Evolutionary conservation across 2,113 vertebrate species (phyloP).

Genomic region (Chionis minor): DNA sequence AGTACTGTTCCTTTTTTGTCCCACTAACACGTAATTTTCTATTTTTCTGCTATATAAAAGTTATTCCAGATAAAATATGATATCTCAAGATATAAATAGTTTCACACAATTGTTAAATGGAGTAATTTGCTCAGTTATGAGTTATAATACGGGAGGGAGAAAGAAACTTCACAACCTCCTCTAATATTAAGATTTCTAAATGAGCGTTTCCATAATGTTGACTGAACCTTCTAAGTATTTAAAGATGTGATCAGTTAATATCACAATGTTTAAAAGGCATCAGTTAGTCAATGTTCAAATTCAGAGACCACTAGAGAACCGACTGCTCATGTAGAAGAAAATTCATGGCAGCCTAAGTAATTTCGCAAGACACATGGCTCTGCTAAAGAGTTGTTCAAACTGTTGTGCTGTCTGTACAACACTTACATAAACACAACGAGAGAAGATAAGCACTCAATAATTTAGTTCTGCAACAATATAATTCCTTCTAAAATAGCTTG

Average conservation of each 20-base stretch:
- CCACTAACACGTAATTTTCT: neutral
- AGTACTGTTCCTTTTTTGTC: neutral
- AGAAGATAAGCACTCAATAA: conserved; percentile 22
- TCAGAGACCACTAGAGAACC: neutral
- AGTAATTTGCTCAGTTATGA: neutral
- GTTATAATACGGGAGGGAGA: neutral
- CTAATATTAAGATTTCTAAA: neutral
- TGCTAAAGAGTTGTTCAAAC: neutral
- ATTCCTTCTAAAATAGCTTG: conserved; percentile 1
- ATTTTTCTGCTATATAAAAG: neutral
- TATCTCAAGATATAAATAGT: neutral
- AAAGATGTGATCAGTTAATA: neutral
- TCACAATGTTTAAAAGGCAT: neutral
- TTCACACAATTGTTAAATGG: neutral
- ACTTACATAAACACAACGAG: neutral
- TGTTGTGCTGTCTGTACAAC: neutral
- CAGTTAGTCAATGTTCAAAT: neutral
- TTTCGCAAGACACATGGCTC: neutral
- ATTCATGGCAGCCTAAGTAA: neutral
- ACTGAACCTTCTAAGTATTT: neutral
- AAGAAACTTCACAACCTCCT: neutral
- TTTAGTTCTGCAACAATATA: conserved; percentile 15
- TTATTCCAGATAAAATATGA: neutral
- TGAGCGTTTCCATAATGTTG: neutral
- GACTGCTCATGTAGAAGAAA: neutral